phyloP scores from a whole-genome alignment of 35 echinoderm and acorn worm genomes.

The Lytechinus variegatus region DNA sequence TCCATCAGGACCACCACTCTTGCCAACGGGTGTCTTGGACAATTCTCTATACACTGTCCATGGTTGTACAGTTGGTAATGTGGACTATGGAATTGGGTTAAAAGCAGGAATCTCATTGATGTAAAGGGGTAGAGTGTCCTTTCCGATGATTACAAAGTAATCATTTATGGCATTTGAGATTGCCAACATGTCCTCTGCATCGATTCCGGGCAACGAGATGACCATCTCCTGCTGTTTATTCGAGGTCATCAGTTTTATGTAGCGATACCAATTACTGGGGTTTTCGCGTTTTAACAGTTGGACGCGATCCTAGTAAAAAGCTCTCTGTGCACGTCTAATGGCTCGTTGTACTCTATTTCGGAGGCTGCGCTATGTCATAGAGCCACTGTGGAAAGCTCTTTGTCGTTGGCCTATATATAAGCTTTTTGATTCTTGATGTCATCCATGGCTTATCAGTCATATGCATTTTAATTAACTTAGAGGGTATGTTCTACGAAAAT shows the following conservation, averaged over 20 bases:
- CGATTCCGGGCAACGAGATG: neutral
- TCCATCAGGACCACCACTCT: too few relatives aligned
- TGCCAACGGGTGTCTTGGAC: too few relatives aligned
- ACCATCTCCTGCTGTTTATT: neutral
- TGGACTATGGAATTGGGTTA: too few relatives aligned
- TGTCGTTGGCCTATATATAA: conserved; percentile 34
- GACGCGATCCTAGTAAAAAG: neutral
- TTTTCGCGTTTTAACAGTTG: neutral
- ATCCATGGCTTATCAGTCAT: neutral
- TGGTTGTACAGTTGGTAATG: too few relatives aligned
- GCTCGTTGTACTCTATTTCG: neutral
- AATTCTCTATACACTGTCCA: too few relatives aligned
- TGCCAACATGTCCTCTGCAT: too few relatives aligned
- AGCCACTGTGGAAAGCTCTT: neutral
- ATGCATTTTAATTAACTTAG: neutral
- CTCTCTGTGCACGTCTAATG: neutral
- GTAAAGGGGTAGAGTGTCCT: too few relatives aligned
- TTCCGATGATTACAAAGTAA: too few relatives aligned
- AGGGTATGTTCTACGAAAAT: too few relatives aligned
- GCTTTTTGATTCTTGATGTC: neutral
- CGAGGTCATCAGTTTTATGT: conserved; percentile 28
- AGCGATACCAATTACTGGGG: neutral
- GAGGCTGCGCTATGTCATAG: neutral
- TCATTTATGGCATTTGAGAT: neutral
- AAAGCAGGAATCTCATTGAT: too few relatives aligned